phyloP scores from a whole-genome alignment of 2,113 vertebrate genomes.

The Oreochromis niloticus region DNA sequence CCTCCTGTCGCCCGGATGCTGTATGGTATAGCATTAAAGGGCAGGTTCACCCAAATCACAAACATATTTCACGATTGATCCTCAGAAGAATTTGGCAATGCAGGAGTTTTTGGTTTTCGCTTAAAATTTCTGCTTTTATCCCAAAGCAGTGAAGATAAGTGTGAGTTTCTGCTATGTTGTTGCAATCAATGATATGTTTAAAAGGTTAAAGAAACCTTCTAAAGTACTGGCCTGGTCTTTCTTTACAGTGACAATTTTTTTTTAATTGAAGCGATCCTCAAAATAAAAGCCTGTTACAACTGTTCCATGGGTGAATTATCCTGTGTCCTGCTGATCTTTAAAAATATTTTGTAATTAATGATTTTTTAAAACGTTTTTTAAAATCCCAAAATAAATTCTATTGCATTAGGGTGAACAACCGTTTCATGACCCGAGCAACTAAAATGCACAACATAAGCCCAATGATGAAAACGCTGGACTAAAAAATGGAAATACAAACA shows the following conservation, averaged over 20 bases:
- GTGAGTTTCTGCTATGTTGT: not conserved
- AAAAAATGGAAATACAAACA: not conserved
- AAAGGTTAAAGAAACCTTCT: not conserved
- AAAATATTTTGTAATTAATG: not conserved
- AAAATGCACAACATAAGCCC: not conserved
- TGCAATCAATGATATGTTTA: not conserved
- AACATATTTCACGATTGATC: not conserved
- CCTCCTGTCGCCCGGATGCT: constrained; percentile 24
- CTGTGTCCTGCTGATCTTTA: not conserved
- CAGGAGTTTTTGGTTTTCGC: not conserved
- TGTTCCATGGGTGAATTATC: accelerated
- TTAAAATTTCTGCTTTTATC: not conserved
- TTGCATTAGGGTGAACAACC: not conserved
- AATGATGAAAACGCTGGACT: not conserved
- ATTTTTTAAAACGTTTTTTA: not conserved
- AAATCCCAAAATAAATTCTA: not conserved
- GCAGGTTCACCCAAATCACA: not conserved
- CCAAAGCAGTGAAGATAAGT: accelerated
- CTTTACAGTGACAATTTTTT: not conserved
- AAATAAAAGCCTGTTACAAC: not conserved
- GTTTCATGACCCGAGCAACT: not conserved
- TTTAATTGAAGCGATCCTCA: not conserved
- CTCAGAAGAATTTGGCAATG: not conserved
- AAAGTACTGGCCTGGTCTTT: not conserved
- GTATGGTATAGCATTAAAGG: not conserved